phyloP scores from a whole-genome alignment of 2,888 invertebrate species.

The Ganaspis brasiliensis region DNA sequence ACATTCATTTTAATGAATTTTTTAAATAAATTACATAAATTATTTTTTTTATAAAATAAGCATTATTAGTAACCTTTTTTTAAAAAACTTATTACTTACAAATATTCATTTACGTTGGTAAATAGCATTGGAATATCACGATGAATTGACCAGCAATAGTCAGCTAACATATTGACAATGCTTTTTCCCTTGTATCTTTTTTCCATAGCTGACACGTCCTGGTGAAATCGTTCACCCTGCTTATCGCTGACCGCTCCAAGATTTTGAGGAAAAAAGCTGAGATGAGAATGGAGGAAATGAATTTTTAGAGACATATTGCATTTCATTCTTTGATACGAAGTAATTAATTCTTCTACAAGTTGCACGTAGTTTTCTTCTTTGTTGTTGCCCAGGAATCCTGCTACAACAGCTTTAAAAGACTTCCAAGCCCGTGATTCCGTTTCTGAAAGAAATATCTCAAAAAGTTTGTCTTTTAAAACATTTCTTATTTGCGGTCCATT shows the following conservation, averaged over 20 bases:
- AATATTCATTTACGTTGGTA: slow-evolving; percentile 22
- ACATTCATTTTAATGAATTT: too few species aligned
- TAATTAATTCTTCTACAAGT: slow-evolving; percentile 58
- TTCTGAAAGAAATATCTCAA: slow-evolving; percentile 54
- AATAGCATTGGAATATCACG: slow-evolving; percentile 25
- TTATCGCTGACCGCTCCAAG: slow-evolving; percentile 60
- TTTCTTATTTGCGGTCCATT: slow-evolving; percentile 49
- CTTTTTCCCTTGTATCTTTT: slow-evolving; percentile 60
- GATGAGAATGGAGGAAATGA: slow-evolving; percentile 65
- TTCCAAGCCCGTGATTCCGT: slow-evolving; percentile 53
- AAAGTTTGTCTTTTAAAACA: slow-evolving; percentile 58
- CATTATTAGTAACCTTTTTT: too few species aligned
- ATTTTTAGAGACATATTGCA: slow-evolving; percentile 66
- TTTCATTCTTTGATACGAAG: slow-evolving; percentile 57
- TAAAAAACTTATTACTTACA: too few species aligned
- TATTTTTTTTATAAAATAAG: too few species aligned
- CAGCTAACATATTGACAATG: slow-evolving; percentile 43
- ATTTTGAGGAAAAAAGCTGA: slow-evolving; percentile 62
- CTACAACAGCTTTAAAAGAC: slow-evolving; percentile 52
- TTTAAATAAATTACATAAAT: too few species aligned
- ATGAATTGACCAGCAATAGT: slow-evolving; percentile 47
- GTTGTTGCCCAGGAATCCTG: slow-evolving; percentile 64
- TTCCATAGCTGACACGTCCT: slow-evolving; percentile 65
- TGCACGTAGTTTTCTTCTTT: slow-evolving; percentile 66
- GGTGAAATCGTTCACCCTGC: slow-evolving; percentile 62